A percentile compares a stretch with the other conserved stretches of the same genome.
phyloP scores from a whole-genome alignment of 2,888 invertebrate species.

The Parelbella ahira region DNA sequence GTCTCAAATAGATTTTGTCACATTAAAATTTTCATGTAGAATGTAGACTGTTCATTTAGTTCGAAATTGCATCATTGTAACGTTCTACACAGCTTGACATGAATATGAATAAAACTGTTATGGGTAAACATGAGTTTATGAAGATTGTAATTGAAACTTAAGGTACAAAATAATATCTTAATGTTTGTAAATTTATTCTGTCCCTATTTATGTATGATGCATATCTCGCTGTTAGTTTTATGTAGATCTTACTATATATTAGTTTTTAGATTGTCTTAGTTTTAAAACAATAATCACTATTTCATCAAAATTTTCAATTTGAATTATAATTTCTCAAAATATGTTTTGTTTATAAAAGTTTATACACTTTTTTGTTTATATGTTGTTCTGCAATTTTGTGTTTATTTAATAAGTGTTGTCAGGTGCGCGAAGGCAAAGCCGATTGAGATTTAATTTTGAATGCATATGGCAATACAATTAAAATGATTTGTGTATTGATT shows the following conservation, averaged over 20 bases:
- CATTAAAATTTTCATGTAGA: no score
- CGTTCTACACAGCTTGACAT: no score
- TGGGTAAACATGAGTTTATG: no score
- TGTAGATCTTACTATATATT: constrained; percentile 17
- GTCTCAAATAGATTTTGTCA: no score
- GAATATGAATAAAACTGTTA: no score
- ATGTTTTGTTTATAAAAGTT: constrained; percentile 53
- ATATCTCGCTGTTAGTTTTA: constrained; percentile 7
- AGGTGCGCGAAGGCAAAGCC: constrained; percentile 13
- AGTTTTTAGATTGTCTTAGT: constrained; percentile 18
- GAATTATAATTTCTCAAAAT: constrained; percentile 29
- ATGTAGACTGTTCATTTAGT: no score
- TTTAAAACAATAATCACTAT: constrained; percentile 9
- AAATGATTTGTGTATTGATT: no score
- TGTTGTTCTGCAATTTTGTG: constrained; percentile 26
- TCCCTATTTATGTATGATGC: constrained; percentile 4
- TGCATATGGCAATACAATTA: constrained; percentile 12
- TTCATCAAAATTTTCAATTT: constrained; percentile 16
- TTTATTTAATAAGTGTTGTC: constrained; percentile 21
- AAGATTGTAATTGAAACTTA: no score
- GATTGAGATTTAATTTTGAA: constrained; percentile 6
- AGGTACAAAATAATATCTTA: constrained; percentile 12
- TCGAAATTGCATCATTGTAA: no score
- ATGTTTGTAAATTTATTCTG: not conserved
- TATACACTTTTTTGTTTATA: constrained; percentile 36